Conservation (phyloP, 2,113 vertebrate species). For the Uria lomvia region DNA sequence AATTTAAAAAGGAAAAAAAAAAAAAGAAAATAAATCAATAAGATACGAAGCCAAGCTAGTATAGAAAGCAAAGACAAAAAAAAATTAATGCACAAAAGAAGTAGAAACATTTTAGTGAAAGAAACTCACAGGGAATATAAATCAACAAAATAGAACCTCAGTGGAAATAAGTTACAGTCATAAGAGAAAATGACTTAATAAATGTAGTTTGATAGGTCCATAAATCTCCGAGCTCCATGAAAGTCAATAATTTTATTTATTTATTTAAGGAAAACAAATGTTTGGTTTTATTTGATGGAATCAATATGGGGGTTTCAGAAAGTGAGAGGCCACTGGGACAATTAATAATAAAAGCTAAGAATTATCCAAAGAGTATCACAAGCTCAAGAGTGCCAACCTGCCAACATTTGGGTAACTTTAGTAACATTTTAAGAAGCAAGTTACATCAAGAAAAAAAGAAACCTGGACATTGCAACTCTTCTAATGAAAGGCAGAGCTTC, state of each 20-base stretch:
- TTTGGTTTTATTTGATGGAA: not conserved
- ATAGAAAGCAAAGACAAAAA: not conserved
- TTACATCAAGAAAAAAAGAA: not conserved
- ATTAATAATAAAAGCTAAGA: not conserved
- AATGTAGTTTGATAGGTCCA: not conserved
- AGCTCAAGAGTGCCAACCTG: not conserved
- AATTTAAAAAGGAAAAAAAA: not conserved
- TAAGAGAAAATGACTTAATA: conserved; percentile 8
- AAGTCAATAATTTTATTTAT: not conserved
- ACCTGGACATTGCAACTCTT: no score
- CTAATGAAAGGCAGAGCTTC: not conserved
- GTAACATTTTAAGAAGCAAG: not conserved
- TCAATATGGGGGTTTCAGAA: not conserved
- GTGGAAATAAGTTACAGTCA: not conserved
- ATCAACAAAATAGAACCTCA: not conserved
- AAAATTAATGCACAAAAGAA: not conserved
- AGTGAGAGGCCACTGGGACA: not conserved
- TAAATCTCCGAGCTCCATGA: not conserved
- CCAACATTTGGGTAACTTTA: not conserved
- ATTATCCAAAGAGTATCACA: not conserved
- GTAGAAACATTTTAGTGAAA: not conserved
- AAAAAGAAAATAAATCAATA: not conserved
- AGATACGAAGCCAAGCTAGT: not conserved
- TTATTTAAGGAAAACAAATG: not conserved
- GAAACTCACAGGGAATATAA: not conserved